phyloP scores from a whole-genome alignment of 2,113 vertebrate species.

The Sorex fumeus region DNA sequence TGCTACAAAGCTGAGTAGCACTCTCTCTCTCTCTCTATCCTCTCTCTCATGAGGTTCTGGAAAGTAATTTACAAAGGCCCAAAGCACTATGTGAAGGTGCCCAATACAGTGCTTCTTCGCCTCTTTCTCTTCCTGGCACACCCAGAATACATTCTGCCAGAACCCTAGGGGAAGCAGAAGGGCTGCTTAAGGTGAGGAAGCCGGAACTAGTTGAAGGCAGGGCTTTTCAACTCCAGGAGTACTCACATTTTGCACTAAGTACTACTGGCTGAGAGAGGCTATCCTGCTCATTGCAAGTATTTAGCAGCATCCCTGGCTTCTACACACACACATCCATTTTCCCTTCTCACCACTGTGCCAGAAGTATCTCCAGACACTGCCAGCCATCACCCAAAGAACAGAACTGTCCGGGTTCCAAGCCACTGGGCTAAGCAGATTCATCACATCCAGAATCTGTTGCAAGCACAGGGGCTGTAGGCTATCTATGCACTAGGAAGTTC shows the following conservation, averaged over 20 bases:
- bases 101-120: background rate
- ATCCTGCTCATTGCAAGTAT: background rate
- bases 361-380: slow-evolving; percentile 55
- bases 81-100: background rate
- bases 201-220: background rate
- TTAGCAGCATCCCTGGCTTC: background rate
- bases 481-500: background rate
- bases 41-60: background rate
- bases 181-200: slow-evolving; percentile 7
- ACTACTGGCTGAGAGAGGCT: slow-evolving; percentile 45
- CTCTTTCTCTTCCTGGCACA: slow-evolving; percentile 20
- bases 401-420: background rate
- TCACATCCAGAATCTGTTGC: background rate
- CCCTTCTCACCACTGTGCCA: background rate
- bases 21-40: too few relatives aligned
- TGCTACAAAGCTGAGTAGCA: background rate
- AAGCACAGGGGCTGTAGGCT: background rate
- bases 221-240: slow-evolving; percentile 39
- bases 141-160: slow-evolving; percentile 45
- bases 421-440: background rate
- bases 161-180: slow-evolving; percentile 52
- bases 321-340: background rate
- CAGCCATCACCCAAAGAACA: background rate
- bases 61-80: slow-evolving; percentile 18
- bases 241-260: slow-evolving; percentile 43